Percentiles rank a stretch among this genome's conserved stretches.
These are phyloP conservation scores for Spea bombifrons DNA, from an alignment of 2,113 vertebrate species.

Conservation along the genomic window DNA sequence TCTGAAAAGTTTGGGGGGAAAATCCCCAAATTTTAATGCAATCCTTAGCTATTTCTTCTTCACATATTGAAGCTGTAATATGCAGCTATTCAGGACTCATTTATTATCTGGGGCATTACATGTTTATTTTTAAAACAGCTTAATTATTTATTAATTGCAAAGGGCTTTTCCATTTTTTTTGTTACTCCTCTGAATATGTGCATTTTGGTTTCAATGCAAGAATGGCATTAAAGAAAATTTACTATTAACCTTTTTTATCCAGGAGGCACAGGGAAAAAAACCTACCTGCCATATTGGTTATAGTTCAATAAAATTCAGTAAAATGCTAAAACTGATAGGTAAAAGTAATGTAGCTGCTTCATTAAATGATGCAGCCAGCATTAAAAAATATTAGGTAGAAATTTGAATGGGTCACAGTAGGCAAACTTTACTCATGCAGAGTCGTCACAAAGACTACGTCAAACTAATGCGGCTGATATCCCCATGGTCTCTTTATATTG, in stretches of 20 bases:
- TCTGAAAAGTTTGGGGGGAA: too few species aligned
- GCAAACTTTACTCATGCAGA: slow-evolving; percentile 29
- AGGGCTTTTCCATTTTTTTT: background rate
- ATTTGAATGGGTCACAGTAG: slow-evolving; percentile 32
- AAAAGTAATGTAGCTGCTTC: slow-evolving; percentile 24
- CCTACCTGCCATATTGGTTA: background rate
- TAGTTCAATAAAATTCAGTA: slow-evolving; percentile 22
- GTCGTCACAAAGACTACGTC: slow-evolving; percentile 30
- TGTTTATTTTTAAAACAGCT: too few species aligned
- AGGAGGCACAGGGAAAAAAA: background rate
- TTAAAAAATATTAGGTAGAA: slow-evolving; percentile 33
- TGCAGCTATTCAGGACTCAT: too few species aligned
- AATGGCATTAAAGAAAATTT: background rate
- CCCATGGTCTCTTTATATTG: slow-evolving; percentile 41
- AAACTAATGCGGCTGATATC: slow-evolving; percentile 32
- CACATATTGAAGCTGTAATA: too few species aligned
- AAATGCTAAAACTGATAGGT: slow-evolving; percentile 4
- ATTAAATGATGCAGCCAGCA: slow-evolving; percentile 20
- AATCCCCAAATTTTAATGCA: too few species aligned
- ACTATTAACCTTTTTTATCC: background rate
- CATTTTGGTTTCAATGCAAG: background rate
- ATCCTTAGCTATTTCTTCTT: too few species aligned
- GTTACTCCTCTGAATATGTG: slow-evolving; percentile 15
- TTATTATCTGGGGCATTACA: too few species aligned
- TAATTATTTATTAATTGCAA: slow-evolving; percentile 26